These are phyloP conservation scores for Lytechinus pictus DNA, from an alignment of 35 echinoderm and acorn worm genomes.

Conservation along the genomic window DNA sequence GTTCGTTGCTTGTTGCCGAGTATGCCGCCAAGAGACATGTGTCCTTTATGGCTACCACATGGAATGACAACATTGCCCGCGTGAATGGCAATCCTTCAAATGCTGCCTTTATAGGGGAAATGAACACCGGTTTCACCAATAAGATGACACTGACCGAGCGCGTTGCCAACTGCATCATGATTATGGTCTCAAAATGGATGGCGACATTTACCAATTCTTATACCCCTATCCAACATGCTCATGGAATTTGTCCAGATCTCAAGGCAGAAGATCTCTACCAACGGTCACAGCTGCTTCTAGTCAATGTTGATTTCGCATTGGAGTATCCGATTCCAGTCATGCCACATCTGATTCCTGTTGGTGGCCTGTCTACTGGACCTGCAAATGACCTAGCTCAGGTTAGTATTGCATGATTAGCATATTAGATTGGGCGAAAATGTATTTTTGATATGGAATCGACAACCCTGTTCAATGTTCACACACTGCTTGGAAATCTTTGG, in stretches of 20 bases:
- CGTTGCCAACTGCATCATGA: conserved; percentile 53
- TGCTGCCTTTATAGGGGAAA: conserved; percentile 54
- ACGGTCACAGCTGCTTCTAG: conserved; percentile 55
- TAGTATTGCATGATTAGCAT: background rate
- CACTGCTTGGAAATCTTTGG: no score
- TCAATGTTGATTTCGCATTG: conserved; percentile 67
- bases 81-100: conserved; percentile 59
- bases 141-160: conserved; percentile 69
- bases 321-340: conserved; percentile 73
- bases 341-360: conserved; percentile 69
- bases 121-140: conserved; percentile 49
- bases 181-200: conserved; percentile 47
- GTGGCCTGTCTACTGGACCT: conserved; percentile 74
- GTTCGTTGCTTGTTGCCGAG: conserved; percentile 60
- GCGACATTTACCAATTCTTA: conserved; percentile 19
- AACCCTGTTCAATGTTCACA: no score
- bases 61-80: conserved; percentile 50
- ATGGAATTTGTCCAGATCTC: conserved; percentile 50
- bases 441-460: no score
- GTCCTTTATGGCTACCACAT: conserved; percentile 50
- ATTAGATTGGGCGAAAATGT: no score
- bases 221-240: conserved; percentile 42
- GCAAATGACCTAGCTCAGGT: conserved; percentile 62
- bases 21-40: conserved; percentile 54
- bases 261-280: conserved; percentile 37